Conservation (phyloP, 2,113 vertebrate genomes). For the Pituophis catenifer region DNA sequence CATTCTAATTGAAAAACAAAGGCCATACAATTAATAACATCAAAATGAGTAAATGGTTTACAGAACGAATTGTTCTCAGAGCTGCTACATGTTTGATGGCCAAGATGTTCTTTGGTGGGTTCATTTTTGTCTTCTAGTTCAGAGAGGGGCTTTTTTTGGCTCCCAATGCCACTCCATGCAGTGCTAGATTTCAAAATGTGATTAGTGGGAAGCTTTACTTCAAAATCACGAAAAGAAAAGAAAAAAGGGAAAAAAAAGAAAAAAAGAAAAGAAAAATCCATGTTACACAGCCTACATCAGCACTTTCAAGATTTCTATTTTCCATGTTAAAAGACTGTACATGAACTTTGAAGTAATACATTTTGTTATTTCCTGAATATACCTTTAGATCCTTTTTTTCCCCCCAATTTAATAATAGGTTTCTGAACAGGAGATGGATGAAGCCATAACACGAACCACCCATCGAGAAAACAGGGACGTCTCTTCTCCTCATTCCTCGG, state of each 20-base stretch:
- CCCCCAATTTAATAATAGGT: conserved; percentile 70
- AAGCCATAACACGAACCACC: conserved; percentile 85
- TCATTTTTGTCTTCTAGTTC: not conserved
- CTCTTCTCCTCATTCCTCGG: conserved; percentile 71
- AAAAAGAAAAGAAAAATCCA: not conserved
- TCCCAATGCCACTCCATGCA: not conserved
- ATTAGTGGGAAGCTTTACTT: not conserved
- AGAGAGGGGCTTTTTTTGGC: not conserved
- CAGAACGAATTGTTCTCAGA: not conserved
- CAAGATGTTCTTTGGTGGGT: not conserved
- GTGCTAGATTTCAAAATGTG: not conserved
- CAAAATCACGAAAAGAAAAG: not conserved
- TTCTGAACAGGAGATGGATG: conserved; percentile 97
- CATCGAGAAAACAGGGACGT: conserved; percentile 81
- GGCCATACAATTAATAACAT: not conserved
- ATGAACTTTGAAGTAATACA: not conserved
- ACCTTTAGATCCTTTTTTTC: conserved; percentile 44
- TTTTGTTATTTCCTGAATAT: not conserved
- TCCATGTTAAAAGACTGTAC: not conserved
- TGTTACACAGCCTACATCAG: not conserved
- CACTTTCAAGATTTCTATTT: not conserved
- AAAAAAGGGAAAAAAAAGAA: not conserved
- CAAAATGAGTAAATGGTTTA: not conserved
- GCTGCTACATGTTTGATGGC: not conserved
- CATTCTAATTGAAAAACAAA: not conserved